Percentiles rank a stretch among this genome's conserved stretches.
Conservation (phyloP, 2,797 vertebrate species). For the Halcyon smyrnensis region DNA sequence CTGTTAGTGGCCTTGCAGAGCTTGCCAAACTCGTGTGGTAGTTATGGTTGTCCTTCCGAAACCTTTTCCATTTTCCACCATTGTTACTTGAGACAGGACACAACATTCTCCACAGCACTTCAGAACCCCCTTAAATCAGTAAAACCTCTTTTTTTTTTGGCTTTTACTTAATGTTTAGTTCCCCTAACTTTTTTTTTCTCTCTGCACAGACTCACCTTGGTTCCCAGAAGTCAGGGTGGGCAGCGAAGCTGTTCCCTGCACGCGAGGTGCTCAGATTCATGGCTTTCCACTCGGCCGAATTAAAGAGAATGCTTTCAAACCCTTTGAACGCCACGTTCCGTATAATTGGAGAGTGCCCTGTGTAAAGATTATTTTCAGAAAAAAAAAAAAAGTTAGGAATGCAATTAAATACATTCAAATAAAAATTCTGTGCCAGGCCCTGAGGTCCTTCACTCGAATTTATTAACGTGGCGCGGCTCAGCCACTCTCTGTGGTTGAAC, state of each 20-base stretch:
- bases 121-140: neutral
- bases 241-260: too few relatives aligned
- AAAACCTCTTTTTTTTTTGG: neutral
- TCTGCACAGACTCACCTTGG: neutral
- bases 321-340: neutral
- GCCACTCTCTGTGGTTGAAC: neutral
- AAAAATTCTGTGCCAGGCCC: neutral
- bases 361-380: neutral
- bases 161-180: neutral
- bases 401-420: slow-evolving; percentile 16
- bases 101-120: neutral
- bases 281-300: neutral
- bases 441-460: neutral
- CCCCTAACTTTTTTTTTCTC: neutral
- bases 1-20: neutral
- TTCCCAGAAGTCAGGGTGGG: neutral
- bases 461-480: neutral
- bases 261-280: fast-evolving
- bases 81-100: neutral
- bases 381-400: neutral
- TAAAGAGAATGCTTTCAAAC: neutral
- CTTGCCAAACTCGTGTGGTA: neutral
- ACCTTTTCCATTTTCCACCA: neutral
- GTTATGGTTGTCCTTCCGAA: neutral
- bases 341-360: neutral